Base-by-base conservation (phyloP, 2,113 vertebrate genomes). In the Rallus limicola region DNA sequence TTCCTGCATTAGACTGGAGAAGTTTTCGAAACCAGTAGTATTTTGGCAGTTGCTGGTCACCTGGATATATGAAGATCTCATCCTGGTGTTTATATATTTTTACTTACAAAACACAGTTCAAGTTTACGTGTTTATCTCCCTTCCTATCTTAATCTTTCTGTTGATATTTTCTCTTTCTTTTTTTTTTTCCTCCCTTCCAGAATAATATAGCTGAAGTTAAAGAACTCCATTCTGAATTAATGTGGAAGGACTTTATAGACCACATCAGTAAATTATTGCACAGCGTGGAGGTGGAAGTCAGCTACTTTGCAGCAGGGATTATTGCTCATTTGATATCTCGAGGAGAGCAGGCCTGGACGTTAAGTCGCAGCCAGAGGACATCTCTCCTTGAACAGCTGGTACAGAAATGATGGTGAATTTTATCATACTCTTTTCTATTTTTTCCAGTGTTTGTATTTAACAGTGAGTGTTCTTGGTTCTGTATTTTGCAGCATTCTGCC, bases 141-240 rank as follows among this genome's bases (percentile, higher is more conserved):
- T 90, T 90, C 21, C 5, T 29, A 7, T 40, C 0, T 0, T 64
- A 31, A 40, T 82, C 14, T n/a, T 95, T 82, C 15, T 55, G 7
- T n/a, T 92, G 10, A 81, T 63, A 36, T 31, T 40, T 38, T 58
- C 6, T 65, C 7, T 31, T 38, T 72, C 31, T 20, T 69, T 21
- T 26, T 69, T 21, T 26, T 14, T 14, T 16, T 48, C 16, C 19
- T 82, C 50, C 7, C 15, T 59, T 88, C 18, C 91, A 99, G 99
- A 99, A 99, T 97, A 99, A 99, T 96, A 99, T 99, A 86, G 99
- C 99, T 13, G 99, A 99, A 98, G 99, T 99, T 44, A 98, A 99
- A 89, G 99, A 99, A 86, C 98, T 99, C 69, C 99, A 99, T 65
- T 98, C 98, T 40, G 99, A 99, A 88, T 97, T 99, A 82, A 99